Base-by-base conservation (phyloP, 2,888 invertebrate species). In the Therioaphis trifolii region DNA sequence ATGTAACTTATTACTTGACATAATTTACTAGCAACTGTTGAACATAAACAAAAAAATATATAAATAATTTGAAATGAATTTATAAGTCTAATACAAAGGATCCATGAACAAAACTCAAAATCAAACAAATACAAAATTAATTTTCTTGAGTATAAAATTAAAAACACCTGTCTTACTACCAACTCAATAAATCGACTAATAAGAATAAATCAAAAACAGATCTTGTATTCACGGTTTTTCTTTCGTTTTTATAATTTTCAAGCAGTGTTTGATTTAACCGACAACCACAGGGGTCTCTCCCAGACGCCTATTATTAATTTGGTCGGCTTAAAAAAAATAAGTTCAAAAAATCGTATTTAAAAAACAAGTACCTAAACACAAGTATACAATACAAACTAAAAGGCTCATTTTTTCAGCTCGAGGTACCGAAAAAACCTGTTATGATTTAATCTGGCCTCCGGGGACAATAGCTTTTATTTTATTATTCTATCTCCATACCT, bases 381-480 rank as follows among this genome's bases (percentile, higher is more conserved):
- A 66, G 74, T 66, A 35, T 52, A 82, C 82, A 27, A 63, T 74
- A 74, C 24, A 82, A 61, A 82, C 49, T 82, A 82, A 82, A 82
- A 82, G 72, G 80, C 72, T 72, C 15, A 63, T 63, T 82, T 82
- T 79, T 49, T 49, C 43, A 61, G 24, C 63, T 82, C 9, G 72
- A 5, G 72, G 80, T 52, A 82, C 74, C 63, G 29, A 80, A 82
- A 78, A 76, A 76, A 82, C 82, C 74, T 52, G 82, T 82, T 72
- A 72, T 82, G 74, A 82, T 82, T 82, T 82, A 82, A 82, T 82
- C 82, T 74, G 52, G 72, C 82, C 82, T 74, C 72, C 52, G 63
- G 82, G 82, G 63, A 82, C 82, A 82, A 82, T 82, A 35, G 82
- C 49, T 82, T 74, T 82, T 74, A 82, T 80, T 72, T 80, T 72